Evolutionary conservation across 2,888 invertebrate species (phyloP), one percentile per base, ranked within the genome.

Genomic region (Calephelis perditalis): DNA sequence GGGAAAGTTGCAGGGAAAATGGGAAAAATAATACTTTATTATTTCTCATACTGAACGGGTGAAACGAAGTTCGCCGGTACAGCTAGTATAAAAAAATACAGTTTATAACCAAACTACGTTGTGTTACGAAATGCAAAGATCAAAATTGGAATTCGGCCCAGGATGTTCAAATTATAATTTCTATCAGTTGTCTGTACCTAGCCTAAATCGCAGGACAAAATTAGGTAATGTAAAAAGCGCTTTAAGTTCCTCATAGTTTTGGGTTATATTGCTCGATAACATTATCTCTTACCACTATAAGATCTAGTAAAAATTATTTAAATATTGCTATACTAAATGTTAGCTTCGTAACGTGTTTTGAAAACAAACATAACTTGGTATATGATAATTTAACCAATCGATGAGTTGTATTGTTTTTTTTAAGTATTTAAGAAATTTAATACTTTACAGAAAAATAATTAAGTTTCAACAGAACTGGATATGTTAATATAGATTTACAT

Each of bases 261-360:
- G 9, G 52, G 26, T 52, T 52, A 52, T 52, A 52, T 52, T 52
- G 52, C 52, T 52, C 11, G 52, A 35, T 52, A 52, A 52, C 52
- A 52, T 52, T 52, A 52, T 52, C 26, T 52, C 35, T 52, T 52
- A 52, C 35, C 15, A 35, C 52, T 52, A 52, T 52, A 52, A 52
- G 52, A 52, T 52, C 52, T 52, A 52, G 26, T 52, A 52, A 49
- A 52, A 35, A 52, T 52, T 15, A 52, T 52, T 52, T 11, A 52
- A 52, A 52, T 52, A 52, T 26, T 15, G 26, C 35, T 49, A 49
- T 49, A 26, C 49, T 52, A 52, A 35, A 52, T 52, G 26, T 15
- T 52, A 52, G 35, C 52, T 52, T 52, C 52, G 52, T 52, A 35
- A 26, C 9, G 52, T 52, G 15, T 52, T 52, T 52, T 10, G 9